phyloP scores from a whole-genome alignment of 1,140 invertebrate species.

The Caenorhabditis briggsae region DNA sequence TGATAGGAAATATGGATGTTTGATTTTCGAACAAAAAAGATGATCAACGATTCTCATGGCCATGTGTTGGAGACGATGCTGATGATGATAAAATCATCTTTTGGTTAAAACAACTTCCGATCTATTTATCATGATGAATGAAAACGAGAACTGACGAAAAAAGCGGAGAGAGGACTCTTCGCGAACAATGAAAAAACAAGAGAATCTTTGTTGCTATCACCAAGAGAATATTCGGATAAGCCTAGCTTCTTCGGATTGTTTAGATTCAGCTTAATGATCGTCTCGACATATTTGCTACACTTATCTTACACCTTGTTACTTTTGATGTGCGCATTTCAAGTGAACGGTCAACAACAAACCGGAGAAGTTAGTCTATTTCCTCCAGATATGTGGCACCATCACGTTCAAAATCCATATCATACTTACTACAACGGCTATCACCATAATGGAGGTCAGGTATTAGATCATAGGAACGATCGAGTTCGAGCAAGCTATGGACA shows the following conservation, averaged over 20 bases:
- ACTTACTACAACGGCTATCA: background rate
- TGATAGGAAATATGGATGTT: background rate
- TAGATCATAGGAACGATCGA: background rate
- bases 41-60: background rate
- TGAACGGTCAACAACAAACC: background rate
- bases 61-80: background rate
- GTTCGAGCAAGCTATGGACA: conserved; percentile 1
- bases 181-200: too few relatives aligned
- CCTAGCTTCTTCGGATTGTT: too few relatives aligned
- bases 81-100: conserved; percentile 8
- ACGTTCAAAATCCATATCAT: conserved; percentile 15
- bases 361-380: background rate
- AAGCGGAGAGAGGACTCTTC: too few relatives aligned
- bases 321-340: background rate
- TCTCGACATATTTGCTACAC: background rate
- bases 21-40: conserved; percentile 18
- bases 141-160: too few relatives aligned
- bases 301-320: background rate
- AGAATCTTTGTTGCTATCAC: too few relatives aligned
- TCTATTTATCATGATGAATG: background rate
- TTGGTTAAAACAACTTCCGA: conserved; percentile 11
- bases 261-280: background rate
- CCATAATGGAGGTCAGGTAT: conserved; percentile 5
- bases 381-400: conserved; percentile 5
- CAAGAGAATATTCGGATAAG: too few relatives aligned